Evolutionary conservation across 92 coral and sea anemone genomes (phyloP), one percentile per base, ranked within the genome.

Genomic region (Muricea muricata): DNA sequence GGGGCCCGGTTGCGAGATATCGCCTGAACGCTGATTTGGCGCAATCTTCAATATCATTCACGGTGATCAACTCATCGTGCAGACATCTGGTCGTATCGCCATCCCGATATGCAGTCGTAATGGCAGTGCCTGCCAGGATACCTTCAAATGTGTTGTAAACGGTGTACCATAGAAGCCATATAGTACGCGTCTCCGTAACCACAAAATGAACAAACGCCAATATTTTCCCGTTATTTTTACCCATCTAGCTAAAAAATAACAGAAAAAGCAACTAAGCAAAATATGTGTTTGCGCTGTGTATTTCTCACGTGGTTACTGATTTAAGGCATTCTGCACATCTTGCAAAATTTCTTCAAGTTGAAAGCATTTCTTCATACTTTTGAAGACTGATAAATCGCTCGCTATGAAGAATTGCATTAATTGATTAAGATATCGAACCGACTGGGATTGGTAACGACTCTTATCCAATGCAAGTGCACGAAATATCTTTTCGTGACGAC

Each of bases 151-250:
- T 40, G 75, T 52, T 79, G 48, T 55, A 79, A 60, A 52, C n/a
- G 24, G 84, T 79, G 31, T 79, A 79, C 76, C 84, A 79, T 24
- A 79, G 70, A 79, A 79, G 78, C 84, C 84, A 79, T 14, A 79
- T 30, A 0, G 78, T 28, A 58, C 84, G 65, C 68, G 60, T 35
- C 78, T 79, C 84, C 70, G 84, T 79, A 40, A 79, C 76, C 6
- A 29, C 24, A 41, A 79, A 79, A 54, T 79, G 84, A 18, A 79
- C 13, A 12, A 60, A 69, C 4, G 84, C 84, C 84, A 79, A 69
- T 55, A 58, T 48, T 20, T 52, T 14, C 20, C 78, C 84, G 23
- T 9, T 4, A 2, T 25, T 52, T 52, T 52, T 52, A 20, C 60
- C 60, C 60, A 52, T 52, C 1, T 6, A 45, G 1, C 50, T 45